Evolutionary conservation across 2,888 invertebrate species (phyloP).

Genomic region (Tryphoninae sp.): DNA sequence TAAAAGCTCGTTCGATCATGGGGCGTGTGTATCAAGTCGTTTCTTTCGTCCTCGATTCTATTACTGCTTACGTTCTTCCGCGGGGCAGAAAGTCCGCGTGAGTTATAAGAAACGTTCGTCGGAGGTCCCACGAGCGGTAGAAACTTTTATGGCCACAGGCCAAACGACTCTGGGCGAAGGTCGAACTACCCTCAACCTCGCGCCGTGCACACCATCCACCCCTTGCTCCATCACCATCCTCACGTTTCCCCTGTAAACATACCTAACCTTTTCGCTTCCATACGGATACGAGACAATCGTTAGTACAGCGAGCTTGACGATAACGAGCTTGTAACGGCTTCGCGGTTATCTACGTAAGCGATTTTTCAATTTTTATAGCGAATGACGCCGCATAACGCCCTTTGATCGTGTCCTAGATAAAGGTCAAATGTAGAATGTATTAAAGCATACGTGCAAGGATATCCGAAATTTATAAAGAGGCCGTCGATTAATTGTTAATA

Average conservation of each 20-base stretch:
- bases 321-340: slow-evolving; percentile 35
- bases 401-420: slow-evolving; percentile 17
- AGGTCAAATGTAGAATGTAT: slow-evolving; percentile 7
- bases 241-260: slow-evolving; percentile 34
- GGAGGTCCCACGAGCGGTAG: slow-evolving; percentile 35
- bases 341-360: slow-evolving; percentile 21
- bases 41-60: slow-evolving; percentile 44
- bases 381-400: neutral
- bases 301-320: slow-evolving; percentile 37
- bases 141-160: slow-evolving; percentile 59
- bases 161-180: slow-evolving; percentile 54
- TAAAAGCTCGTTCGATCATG: slow-evolving; percentile 17
- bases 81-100: slow-evolving; percentile 36
- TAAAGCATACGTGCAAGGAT: neutral
- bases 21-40: neutral
- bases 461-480: neutral
- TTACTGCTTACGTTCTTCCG: slow-evolving; percentile 43
- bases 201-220: neutral
- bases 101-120: slow-evolving; percentile 49
- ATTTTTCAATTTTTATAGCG: slow-evolving; percentile 34
- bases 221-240: neutral
- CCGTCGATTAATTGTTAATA: too few relatives aligned
- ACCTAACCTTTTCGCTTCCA: slow-evolving; percentile 31
- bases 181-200: slow-evolving; percentile 33
- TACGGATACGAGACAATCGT: slow-evolving; percentile 29